Conservation (phyloP, 2,888 invertebrate genomes). For the Margaritifera margaritifera region DNA sequence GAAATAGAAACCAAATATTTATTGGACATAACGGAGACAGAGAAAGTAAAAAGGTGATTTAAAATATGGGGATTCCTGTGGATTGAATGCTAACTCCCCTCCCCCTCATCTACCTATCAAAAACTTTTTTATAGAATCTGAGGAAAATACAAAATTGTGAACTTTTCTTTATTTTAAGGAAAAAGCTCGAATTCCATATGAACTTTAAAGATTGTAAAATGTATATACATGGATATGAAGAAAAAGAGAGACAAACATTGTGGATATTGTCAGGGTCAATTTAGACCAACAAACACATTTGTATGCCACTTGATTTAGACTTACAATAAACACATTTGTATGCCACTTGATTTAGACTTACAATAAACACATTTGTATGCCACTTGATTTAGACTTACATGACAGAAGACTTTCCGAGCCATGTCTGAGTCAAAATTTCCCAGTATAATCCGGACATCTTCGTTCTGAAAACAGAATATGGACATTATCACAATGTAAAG, state of each 20-base stretch:
- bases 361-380: conserved; percentile 29
- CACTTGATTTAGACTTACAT: conserved; percentile 63
- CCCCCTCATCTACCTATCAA: too few species aligned
- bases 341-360: neutral
- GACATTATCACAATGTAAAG: too few species aligned
- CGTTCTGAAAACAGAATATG: conserved; percentile 74
- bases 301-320: neutral
- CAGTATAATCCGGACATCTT: conserved; percentile 94
- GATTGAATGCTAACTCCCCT: too few species aligned
- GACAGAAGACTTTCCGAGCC: conserved; percentile 81
- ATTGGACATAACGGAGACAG: too few species aligned
- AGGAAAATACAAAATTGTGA: too few species aligned
- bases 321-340: neutral
- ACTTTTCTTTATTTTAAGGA: too few species aligned
- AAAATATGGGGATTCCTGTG: too few species aligned
- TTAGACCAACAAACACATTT: neutral
- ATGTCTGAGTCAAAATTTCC: conserved; percentile 97
- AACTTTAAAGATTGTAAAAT: neutral
- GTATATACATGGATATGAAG: neutral
- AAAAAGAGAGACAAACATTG: neutral
- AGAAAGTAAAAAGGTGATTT: too few species aligned
- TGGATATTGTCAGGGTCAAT: too few species aligned
- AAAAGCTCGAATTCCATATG: too few species aligned
- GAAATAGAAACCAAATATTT: too few species aligned
- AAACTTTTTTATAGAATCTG: too few species aligned